Percentiles rank a stretch among this genome's conserved stretches.
These are phyloP conservation scores for Ibidorhyncha struthersii DNA, from an alignment of 2,113 vertebrate genomes.

Conservation along the genomic window DNA sequence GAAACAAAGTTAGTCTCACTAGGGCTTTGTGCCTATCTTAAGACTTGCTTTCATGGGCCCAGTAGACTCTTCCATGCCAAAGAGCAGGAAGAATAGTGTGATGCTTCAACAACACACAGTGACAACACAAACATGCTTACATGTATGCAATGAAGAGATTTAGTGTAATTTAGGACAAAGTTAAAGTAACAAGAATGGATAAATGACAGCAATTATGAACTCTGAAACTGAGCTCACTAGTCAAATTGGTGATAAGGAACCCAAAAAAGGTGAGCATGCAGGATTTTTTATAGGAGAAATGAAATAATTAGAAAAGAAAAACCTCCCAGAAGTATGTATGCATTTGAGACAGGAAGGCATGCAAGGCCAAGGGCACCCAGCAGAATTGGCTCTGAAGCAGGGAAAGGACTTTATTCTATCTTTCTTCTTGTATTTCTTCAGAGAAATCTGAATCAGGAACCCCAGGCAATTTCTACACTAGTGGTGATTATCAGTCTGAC, in stretches of 20 bases:
- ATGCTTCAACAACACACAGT: neutral
- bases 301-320: neutral
- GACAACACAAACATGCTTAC: neutral
- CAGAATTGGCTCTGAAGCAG: neutral
- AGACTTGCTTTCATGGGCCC: neutral
- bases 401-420: neutral
- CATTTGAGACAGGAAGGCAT: neutral
- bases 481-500: neutral
- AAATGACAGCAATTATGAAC: neutral
- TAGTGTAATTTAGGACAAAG: neutral
- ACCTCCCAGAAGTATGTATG: neutral
- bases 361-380: neutral
- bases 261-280: neutral
- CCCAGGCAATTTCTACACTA: neutral
- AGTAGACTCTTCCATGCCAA: neutral
- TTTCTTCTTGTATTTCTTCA: neutral
- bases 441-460: neutral
- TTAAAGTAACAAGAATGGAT: neutral
- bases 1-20: neutral
- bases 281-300: neutral
- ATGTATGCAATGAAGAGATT: neutral
- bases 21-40: neutral
- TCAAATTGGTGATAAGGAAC: fast-evolving
- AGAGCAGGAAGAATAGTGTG: neutral
- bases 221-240: neutral